Evolutionary conservation across 1,140 invertebrate species (phyloP), one percentile per base, ranked within the genome.

Genomic region (Macrobrachium nipponense): DNA sequence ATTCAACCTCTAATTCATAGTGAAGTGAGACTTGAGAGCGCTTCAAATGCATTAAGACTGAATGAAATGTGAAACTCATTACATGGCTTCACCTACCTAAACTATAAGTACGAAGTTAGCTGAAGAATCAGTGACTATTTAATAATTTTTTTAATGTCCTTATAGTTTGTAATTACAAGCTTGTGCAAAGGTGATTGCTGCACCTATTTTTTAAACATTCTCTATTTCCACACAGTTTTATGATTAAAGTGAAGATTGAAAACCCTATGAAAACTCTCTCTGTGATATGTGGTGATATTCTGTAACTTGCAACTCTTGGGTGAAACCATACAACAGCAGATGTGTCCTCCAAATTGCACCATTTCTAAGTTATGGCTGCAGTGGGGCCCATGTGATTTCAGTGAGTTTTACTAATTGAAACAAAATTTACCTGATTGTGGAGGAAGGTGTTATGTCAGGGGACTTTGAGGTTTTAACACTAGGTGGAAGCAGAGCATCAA

Each of bases 1-100:
- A 86, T 78, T 86, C 83, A 20, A 86, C 83, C 44, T 86, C 83
- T 44, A 86, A 86, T 73, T 86, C 83, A 86, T 86, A 86, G 83
- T 86, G 77, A 72, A 83, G 62, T 59, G 51, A 58, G 18, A 70
- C 23, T 51, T 68, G 18, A 81, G 80, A 58, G 58, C 80, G 44
- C 64, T 68, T 70, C 44, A 62, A 36, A 58, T 70, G 66, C 72
- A 68, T 81, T 58, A 51, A 81, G 80, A 81, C 80, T 70, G 23
- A 68, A 20, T 36, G 18, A 70, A 68, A 58, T 62, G 11, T 70
- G 80, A 43, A 70, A 68, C 68, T 59, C 59, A n/a, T 59, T 70
- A 51, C 58, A 58, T n/a, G 64, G 80, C 51, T 51, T 51, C 51
- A 68, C 64, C 23, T 72, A 68, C 68, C 36, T 62, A 70, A 51